A percentile compares a stretch with the other conserved stretches of the same genome.
phyloP scores from a whole-genome alignment of 2,113 vertebrate genomes.

The Ictidomys tridecemlineatus region DNA sequence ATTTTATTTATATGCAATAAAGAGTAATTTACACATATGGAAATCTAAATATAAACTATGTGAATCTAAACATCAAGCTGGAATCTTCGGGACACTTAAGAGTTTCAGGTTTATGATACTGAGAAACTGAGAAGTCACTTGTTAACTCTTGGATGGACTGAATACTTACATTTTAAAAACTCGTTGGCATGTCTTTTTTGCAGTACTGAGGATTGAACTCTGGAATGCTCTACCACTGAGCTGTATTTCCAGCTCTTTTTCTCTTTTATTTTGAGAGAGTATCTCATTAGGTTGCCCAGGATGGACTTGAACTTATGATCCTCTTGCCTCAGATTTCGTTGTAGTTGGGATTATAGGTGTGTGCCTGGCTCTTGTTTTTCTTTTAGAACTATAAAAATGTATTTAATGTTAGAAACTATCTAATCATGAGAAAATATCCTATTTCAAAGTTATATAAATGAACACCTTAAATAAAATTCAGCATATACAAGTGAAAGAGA shows the following conservation, averaged over 20 bases:
- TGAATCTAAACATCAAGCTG: too few relatives aligned
- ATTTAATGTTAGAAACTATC: slow-evolving; percentile 5
- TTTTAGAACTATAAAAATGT: slow-evolving; percentile 4
- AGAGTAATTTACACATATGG: background rate
- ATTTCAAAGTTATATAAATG: background rate
- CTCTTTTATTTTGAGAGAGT: too few relatives aligned
- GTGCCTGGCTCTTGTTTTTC: background rate
- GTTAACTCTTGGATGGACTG: background rate
- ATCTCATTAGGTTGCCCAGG: too few relatives aligned
- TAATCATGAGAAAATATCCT: background rate
- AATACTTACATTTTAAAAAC: background rate
- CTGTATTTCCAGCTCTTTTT: too few relatives aligned
- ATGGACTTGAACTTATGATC: too few relatives aligned
- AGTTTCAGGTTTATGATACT: slow-evolving; percentile 16
- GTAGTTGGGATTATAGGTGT: too few relatives aligned
- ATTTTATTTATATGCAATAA: slow-evolving; percentile 23
- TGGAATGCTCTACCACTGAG: too few relatives aligned
- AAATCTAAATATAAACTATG: background rate
- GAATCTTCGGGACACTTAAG: background rate
- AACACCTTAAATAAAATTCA: background rate
- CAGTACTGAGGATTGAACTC: too few relatives aligned
- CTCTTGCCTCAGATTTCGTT: too few relatives aligned
- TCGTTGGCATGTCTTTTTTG: too few relatives aligned
- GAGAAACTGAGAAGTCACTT: background rate
- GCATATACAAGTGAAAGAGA: background rate